Evolutionary conservation across 37 sponge, comb jelly and placozoan genomes (phyloP).

Genomic region (Chondrosia reniformis): DNA sequence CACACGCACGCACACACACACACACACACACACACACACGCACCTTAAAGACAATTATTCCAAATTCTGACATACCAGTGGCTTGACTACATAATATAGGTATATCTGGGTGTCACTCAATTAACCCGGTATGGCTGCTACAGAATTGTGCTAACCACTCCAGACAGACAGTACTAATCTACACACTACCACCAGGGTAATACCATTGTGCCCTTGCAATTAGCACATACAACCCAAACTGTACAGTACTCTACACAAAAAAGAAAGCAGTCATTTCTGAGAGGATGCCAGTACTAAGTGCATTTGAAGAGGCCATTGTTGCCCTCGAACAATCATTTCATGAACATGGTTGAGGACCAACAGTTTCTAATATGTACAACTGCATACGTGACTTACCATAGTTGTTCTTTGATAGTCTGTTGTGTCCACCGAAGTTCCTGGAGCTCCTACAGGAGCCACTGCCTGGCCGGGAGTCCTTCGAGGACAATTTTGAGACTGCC

Average conservation of each 20-base stretch:
- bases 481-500: not conserved
- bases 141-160: not conserved
- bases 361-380: not conserved
- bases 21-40: not conserved
- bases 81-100: too few species aligned
- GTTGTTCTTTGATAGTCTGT: not conserved
- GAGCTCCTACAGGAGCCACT: not conserved
- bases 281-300: not conserved
- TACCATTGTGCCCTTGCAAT: not conserved
- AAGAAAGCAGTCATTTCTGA: not conserved
- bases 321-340: not conserved
- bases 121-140: too few species aligned
- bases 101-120: too few species aligned
- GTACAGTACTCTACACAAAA: not conserved
- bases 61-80: too few species aligned
- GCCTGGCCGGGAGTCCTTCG: not conserved
- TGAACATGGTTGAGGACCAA: not conserved
- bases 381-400: not conserved
- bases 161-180: not conserved
- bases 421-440: slow-evolving; percentile 9
- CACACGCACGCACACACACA: not conserved
- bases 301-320: not conserved
- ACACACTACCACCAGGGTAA: not conserved
- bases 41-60: too few species aligned
- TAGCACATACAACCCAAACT: not conserved